Evolutionary conservation across 2,797 vertebrate species (phyloP), one percentile per base, ranked within the genome.

Genomic region (Cyprinodon diabolis): DNA sequence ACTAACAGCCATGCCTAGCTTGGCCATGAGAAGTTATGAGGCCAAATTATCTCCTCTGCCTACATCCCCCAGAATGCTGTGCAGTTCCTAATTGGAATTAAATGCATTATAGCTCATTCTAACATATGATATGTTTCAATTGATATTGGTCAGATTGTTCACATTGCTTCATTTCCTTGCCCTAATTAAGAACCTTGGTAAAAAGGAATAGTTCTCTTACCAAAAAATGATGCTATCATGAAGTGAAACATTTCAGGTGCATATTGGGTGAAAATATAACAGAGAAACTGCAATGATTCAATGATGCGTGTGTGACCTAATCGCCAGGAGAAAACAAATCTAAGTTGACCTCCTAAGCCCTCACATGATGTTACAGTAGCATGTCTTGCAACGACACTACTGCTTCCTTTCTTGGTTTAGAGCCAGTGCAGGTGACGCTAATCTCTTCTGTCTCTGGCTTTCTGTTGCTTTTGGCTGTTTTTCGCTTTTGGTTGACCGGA

Each of bases 401-500:
- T 66, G 74, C 81, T 15, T 75, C 69, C 48, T 89, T 87, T 86
- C 86, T 83, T 88, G 80, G 87, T 90, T 90, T 87, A 80, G 68
- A 82, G 87, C 88, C 83, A 86, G 83, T 55, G 25, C 89, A 93
- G 92, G 90, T 93, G 90, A 92, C 65, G 86, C 13, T 93, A 90
- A 93, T 93, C 74, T 57, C 68, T 89, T 91, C 86, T 90, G 90
- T 91, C 89, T 87, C 77, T 69, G 78, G 75, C 78, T 88, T 90
- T 89, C 85, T 90, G 90, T 89, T 86, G 90, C 91, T 90, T 71
- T 79, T n/a, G 87, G 92, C 89, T 70, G 77, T 87, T 83, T 77
- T 90, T 91, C 15, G 66, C 72, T 84, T 80, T 70, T 79, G 72
- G 17, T 81, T 83, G 86, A 90, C 62, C 81, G 80, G 83, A 92